Base-by-base conservation (phyloP, 2,888 invertebrate species). In the Stegana nigrithorax region DNA sequence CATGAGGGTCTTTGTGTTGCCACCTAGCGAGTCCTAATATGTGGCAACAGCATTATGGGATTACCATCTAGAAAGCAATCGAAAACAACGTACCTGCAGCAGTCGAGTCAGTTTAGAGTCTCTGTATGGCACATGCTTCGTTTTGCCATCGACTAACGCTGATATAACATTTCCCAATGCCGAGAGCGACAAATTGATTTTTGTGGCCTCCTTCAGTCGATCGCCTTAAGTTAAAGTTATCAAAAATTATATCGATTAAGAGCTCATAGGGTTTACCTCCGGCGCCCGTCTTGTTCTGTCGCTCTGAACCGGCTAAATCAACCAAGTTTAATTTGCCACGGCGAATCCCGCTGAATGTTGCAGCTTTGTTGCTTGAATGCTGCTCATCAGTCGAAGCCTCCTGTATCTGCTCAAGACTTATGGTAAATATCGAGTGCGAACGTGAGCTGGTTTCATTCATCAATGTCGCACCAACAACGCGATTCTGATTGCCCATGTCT, bases 1-100 rank as follows among this genome's bases (percentile, higher is more conserved):
- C 95, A 96, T 96, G 56, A 96, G 82, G 0, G 95, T 96, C 80
- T 94, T 92, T 0, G 95, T 94, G 81, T 96, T 96, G 0, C 95
- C 95, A 4, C 95, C 93, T 4, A 93, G 84, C 4, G 93, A 93
- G 81, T 94, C 93, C 87, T 91, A 26, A 26, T 27, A 42, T 42
- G 23, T 12, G n/a, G 32, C n/a, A 29, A 29, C 6, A 29, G 29
- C 29, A 10, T 29, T 6, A 29, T 7, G 29, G 29, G 6, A 29
- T 29, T 29, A 10, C 10, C 29, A 10, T 29, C 10, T 29, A 29
- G 6, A 7, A 29, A 29, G 29, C 29, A 29, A 29, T 29, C 29
- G 29, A 7, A 7, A 36, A 36, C 3, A 10, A 53, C 58, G 74
- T 82, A 90, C 91, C 85, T 93, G 91, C 25, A 94, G 84, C 3